Evolutionary conservation across 2,113 vertebrate species (phyloP), one percentile per base, ranked within the genome.

Genomic region (Meleagris gallopavo): DNA sequence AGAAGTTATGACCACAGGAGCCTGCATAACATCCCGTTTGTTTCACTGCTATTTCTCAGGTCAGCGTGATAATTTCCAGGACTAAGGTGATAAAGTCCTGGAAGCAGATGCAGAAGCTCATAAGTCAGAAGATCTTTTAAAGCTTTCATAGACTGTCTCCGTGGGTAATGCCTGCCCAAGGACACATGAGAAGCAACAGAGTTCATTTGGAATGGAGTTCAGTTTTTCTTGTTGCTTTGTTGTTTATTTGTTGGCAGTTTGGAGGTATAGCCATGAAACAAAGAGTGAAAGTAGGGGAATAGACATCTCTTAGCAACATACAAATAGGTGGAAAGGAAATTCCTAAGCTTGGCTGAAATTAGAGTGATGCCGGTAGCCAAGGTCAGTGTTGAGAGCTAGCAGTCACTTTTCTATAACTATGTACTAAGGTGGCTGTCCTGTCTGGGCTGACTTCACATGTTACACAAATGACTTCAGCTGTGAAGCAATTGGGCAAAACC

Each of bases 1-100:
- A 64, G 91, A 74, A 90, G 55, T 92, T 83, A 81, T 27, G 30
- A 34, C 60, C 11, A 4, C 13, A 16, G 85, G 69, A 94, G 82
- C 58, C 95, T 52, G 8, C 30, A 25, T n/a, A 87, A 74, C 48
- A 58, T 30, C 58, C 32, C 92, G 85, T 64, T 94, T 90, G 82
- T 95, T 97, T 95, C 94, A 92, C 5, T 38, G 25, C 81, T 14
- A 5, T 95, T 97, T 95, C 27, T 24, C 76, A 40, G 57, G 48
- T 76, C 78, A 76, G 66, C 72, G 74, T 89, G 95, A 40, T 46
- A 85, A 64, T 88, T 97, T 81, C 67, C 92, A 95, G 89, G 89
- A 88, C 76, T 90, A 91, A 95, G 24, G 29, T 86, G 69, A 67
- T 77, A 82, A 83, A 92, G 14, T 17, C 57, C 58, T 79, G 73